Base-by-base conservation (phyloP, 2,797 vertebrate genomes). In the Pipistrellus pygmaeus region DNA sequence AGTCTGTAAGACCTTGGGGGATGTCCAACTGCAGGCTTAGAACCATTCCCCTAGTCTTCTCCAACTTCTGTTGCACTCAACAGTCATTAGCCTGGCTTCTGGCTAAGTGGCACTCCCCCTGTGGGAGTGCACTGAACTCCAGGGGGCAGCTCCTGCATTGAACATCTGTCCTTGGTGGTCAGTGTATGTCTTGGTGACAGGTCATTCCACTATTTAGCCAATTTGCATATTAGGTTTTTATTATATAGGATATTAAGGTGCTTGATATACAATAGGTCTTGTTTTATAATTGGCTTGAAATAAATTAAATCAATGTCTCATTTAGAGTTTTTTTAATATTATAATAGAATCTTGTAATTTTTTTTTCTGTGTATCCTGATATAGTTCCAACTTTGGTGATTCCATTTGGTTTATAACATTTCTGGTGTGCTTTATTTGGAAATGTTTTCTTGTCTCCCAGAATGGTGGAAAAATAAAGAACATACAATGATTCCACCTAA, bases 401-500 rank as follows among this genome's bases (percentile, higher is more conserved):
- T 88, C n/a, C 68, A 76, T 48, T 85, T 90, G 71, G 46, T 66
- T 91, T 92, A 90, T 48, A 66, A 85, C 25, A 88, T 90, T 90
- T 69, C 41, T 87, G 68, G 44, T 91, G 41, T n/a, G 46, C 55
- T 95, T 93, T 95, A 93, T 93, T 35, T 94, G 83, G 57, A 94
- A 91, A 69, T 57, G 57, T 83, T 85, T 94, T 91, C 64, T 88
- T 91, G n/a, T 80, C 38, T 88, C 75, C 51, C 53, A 77, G 12
- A 85, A 91, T 14, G 6, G 38, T 55, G 20, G 53, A 75, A 66
- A 87, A 32, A 48, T 77, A 21, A 95, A 23, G 53, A 78, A 10
- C 3, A n/a, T 38, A 41, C 20, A 30, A 23, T 44, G 30, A 69
- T 83, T 82, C 41, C 5, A 87, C 13, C 38, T 20, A 3, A n/a